Evolutionary conservation across 2,797 vertebrate species (phyloP).

Genomic region (Muraenolepis orangiensis): DNA sequence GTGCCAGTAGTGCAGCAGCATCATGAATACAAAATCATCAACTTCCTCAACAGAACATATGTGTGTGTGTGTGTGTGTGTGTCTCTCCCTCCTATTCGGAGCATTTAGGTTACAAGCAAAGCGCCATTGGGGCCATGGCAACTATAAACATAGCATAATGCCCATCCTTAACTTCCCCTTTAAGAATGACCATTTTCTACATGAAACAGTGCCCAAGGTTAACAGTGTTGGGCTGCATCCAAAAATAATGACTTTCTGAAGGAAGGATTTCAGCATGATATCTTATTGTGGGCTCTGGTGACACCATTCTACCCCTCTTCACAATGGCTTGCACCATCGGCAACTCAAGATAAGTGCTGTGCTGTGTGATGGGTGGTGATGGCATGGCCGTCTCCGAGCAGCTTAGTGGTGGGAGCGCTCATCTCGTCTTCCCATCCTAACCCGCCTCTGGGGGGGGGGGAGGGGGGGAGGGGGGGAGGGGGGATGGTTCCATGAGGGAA

Average conservation of each 20-base stretch:
- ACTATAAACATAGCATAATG: not conserved
- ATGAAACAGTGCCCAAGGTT: not conserved
- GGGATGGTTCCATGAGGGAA: slow-evolving; percentile 52
- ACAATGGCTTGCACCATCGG: slow-evolving; percentile 50
- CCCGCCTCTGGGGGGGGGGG: slow-evolving; percentile 17
- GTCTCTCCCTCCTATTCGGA: not conserved
- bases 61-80: not conserved
- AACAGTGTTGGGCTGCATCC: not conserved
- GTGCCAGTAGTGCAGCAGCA: no score
- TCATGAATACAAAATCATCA: no score
- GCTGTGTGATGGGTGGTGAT: slow-evolving; percentile 60
- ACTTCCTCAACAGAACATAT: not conserved
- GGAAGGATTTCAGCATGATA: not conserved
- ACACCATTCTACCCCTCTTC: slow-evolving; percentile 55
- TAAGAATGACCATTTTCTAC: not conserved
- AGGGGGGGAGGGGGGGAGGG: slow-evolving; percentile 28
- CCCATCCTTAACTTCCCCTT: not conserved
- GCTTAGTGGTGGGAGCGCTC: slow-evolving; percentile 56
- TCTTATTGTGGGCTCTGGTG: not conserved
- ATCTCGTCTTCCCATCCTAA: slow-evolving; percentile 59
- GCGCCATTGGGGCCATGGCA: not conserved
- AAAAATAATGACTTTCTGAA: not conserved
- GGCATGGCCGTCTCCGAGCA: slow-evolving; percentile 57
- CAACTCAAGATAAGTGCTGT: slow-evolving; percentile 54
- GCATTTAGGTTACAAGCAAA: not conserved